Percentiles rank a stretch among this genome's conserved stretches.
Evolutionary conservation across 2,113 vertebrate genomes (phyloP).

Genomic region (Camarhynchus parvulus): DNA sequence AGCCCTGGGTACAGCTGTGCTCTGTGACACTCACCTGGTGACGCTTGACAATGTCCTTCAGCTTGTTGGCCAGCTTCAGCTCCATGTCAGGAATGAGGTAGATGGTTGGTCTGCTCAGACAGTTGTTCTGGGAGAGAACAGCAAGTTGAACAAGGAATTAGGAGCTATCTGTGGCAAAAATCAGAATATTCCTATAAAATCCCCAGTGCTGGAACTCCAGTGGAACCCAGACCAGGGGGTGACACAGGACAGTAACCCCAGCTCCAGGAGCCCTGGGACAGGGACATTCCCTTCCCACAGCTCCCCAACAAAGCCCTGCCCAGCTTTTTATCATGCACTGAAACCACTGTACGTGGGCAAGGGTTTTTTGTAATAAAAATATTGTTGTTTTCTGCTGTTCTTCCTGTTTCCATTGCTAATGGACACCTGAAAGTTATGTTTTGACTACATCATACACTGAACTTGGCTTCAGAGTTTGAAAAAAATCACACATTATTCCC

Average conservation of each 20-base stretch:
- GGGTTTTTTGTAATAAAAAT: rapidly evolving
- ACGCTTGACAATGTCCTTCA: constrained; percentile 96
- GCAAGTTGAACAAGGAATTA: background rate
- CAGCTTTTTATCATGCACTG: background rate
- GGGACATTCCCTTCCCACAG: background rate
- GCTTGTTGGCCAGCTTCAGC: constrained; percentile 90
- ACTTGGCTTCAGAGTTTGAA: background rate
- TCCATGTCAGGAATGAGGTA: constrained; percentile 94
- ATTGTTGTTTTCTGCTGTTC: background rate
- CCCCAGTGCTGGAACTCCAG: no score
- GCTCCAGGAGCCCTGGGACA: background rate
- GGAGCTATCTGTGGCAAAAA: background rate
- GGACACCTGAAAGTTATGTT: background rate
- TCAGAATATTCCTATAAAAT: no score
- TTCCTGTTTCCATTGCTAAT: background rate
- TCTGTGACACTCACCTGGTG: constrained; percentile 85
- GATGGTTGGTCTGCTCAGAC: constrained; percentile 91
- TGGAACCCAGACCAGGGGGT: background rate
- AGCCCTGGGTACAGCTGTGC: background rate
- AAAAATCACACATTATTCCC: background rate
- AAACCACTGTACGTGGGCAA: background rate
- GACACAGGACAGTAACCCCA: rapidly evolving
- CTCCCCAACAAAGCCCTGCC: background rate
- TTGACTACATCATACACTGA: background rate
- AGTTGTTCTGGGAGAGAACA: constrained; percentile 86